Conservation (phyloP, 2,113 vertebrate species). For the Hyperopisus bebe region DNA sequence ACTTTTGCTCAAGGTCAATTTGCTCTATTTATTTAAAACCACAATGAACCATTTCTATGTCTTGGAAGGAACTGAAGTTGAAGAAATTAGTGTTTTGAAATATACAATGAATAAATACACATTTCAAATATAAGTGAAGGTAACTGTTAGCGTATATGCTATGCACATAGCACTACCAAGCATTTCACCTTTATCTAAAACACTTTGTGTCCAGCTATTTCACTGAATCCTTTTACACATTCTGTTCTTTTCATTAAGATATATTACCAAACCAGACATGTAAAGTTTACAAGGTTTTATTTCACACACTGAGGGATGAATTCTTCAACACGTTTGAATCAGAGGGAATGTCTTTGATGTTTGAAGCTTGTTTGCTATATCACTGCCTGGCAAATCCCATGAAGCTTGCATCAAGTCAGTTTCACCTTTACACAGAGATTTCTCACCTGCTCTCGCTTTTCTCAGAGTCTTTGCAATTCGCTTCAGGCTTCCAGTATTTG, state of each 20-base stretch:
- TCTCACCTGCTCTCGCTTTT: not conserved
- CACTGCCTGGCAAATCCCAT: not conserved
- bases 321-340: not conserved
- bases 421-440: not conserved
- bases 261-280: not conserved
- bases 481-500: not conserved
- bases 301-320: not conserved
- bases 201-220: not conserved
- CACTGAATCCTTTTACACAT: not conserved
- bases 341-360: not conserved
- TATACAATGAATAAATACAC: not conserved
- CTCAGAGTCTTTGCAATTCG: not conserved
- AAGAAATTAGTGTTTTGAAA: not conserved
- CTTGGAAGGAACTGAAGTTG: not conserved
- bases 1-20: not conserved
- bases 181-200: not conserved
- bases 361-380: not conserved
- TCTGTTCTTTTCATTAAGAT: not conserved
- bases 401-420: not conserved
- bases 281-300: not conserved
- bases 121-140: not conserved
- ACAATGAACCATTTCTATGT: not conserved
- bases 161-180: not conserved
- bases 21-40: not conserved
- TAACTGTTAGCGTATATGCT: not conserved